Evolutionary conservation across 2,797 vertebrate species (phyloP).

Genomic region (Leptoclinus maculatus): DNA sequence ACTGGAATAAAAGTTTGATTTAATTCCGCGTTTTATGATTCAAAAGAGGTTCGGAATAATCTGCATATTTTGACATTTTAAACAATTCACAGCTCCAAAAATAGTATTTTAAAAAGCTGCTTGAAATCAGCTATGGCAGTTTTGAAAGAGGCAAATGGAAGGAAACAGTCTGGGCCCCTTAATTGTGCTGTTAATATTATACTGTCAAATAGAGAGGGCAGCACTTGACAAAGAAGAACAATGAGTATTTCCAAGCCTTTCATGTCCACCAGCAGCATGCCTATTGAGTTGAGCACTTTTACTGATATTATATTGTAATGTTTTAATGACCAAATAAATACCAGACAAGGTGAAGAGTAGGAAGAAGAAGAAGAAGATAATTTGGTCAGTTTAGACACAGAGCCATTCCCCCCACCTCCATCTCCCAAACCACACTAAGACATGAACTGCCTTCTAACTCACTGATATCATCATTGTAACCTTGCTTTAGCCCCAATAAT

Average conservation of each 20-base stretch:
- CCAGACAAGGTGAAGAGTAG: constrained; percentile 31
- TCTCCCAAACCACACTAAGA: constrained; percentile 3
- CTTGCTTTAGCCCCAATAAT: constrained; percentile 34
- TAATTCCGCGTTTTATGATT: constrained; percentile 54
- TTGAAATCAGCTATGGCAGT: constrained; percentile 46
- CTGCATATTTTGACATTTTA: constrained; percentile 77
- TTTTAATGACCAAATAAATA: constrained; percentile 40
- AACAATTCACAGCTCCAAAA: constrained; percentile 59
- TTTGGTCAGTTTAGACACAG: constrained; percentile 11
- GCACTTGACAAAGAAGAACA: constrained; percentile 69
- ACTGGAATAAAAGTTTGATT: constrained; percentile 50
- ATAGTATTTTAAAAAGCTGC: constrained; percentile 44
- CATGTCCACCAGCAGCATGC: constrained; percentile 42
- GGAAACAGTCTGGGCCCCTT: constrained; percentile 38
- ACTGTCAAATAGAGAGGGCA: constrained; percentile 63
- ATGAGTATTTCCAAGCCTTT: constrained; percentile 65
- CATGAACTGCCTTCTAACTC: constrained; percentile 13
- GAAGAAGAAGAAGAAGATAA: constrained; percentile 2
- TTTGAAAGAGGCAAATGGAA: constrained; percentile 53
- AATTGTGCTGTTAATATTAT: constrained; percentile 63
- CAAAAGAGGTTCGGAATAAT: constrained; percentile 64
- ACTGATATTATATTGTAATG: constrained; percentile 47
- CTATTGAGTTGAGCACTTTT: constrained; percentile 50
- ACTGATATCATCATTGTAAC: constrained; percentile 27
- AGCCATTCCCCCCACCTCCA: not conserved